Percentiles rank a stretch among this genome's conserved stretches.
Conservation (phyloP, 2,113 vertebrate species). For the Theropithecus gelada region DNA sequence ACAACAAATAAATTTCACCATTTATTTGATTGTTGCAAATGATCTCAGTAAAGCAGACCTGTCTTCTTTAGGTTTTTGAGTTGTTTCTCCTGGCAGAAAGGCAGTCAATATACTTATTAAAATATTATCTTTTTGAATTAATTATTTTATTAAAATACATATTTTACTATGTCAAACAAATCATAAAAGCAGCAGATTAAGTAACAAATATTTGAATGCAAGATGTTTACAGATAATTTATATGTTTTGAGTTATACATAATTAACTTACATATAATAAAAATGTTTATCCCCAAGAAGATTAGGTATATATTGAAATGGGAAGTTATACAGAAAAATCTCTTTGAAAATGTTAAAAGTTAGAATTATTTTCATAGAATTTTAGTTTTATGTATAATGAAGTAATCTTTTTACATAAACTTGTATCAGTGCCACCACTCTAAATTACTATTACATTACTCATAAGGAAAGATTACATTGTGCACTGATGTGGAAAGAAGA, state of each 20-base stretch:
- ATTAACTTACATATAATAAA: background rate
- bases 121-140: background rate
- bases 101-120: background rate
- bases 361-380: conserved; percentile 12
- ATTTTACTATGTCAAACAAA: background rate
- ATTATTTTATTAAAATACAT: conserved; percentile 9
- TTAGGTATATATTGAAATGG: background rate
- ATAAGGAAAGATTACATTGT: background rate
- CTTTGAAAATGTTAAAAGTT: background rate
- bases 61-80: background rate
- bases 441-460: background rate
- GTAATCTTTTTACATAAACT: background rate
- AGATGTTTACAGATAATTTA: background rate
- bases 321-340: background rate
- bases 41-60: background rate
- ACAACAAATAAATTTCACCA: background rate
- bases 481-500: background rate
- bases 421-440: background rate
- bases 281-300: background rate
- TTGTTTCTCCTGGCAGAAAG: background rate
- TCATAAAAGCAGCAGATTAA: background rate
- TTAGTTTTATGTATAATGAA: background rate
- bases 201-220: background rate
- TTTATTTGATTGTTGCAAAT: background rate
- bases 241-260: background rate